A percentile compares a stretch with the other conserved stretches of the same genome.
phyloP scores from a whole-genome alignment of 2,113 vertebrate genomes.

The Tragulus kanchil region DNA sequence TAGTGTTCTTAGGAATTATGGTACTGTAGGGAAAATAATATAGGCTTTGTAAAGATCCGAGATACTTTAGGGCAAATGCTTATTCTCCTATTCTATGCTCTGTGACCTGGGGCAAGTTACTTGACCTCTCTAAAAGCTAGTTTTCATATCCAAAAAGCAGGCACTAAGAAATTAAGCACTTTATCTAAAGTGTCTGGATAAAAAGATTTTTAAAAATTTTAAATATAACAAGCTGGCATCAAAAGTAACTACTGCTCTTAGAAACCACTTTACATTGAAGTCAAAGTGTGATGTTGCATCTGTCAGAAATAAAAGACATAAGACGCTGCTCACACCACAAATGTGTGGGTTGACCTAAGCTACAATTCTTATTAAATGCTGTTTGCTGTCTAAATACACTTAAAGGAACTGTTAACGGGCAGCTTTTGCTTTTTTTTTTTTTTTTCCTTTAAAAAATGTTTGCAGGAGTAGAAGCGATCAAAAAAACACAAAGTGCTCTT shows the following conservation, averaged over 20 bases:
- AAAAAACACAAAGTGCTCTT: constrained; percentile 21
- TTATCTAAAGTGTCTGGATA: neutral
- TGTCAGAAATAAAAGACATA: neutral
- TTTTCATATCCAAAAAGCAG: neutral
- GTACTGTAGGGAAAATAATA: neutral
- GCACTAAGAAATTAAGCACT: neutral
- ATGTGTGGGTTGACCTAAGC: neutral
- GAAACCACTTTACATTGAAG: neutral
- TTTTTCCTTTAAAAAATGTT: neutral
- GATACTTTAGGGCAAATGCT: neutral
- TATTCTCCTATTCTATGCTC: neutral
- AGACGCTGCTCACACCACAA: neutral
- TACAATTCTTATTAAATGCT: neutral
- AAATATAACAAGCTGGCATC: neutral
- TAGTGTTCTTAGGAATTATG: neutral
- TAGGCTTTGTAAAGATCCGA: neutral
- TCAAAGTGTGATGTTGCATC: neutral
- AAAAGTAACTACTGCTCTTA: constrained; percentile 29
- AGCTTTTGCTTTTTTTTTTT: constrained; percentile 27
- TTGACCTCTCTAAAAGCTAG: neutral
- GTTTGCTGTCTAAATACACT: neutral
- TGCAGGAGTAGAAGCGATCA: neutral
- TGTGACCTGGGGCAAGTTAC: neutral
- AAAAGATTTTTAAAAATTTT: neutral
- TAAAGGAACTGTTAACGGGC: neutral